Evolutionary conservation across 1,140 invertebrate genomes (phyloP).

Genomic region (Macrocentrus cingulum): DNA sequence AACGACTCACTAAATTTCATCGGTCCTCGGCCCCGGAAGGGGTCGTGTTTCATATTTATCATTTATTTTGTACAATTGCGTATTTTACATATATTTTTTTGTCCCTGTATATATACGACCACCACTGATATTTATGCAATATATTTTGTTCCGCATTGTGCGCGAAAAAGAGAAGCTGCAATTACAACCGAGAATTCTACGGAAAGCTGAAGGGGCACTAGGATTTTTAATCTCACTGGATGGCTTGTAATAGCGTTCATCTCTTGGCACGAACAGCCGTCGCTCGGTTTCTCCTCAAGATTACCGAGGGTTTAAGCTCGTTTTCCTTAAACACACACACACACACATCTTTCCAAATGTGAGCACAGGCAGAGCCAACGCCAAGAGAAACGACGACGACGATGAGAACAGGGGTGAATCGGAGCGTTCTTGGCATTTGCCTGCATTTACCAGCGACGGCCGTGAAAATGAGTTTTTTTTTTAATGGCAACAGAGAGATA

Average conservation of each 20-base stretch:
- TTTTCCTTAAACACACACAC: constrained; percentile 27
- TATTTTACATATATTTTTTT: constrained; percentile 24
- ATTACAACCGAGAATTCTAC: constrained; percentile 4
- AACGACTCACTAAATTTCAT: constrained; percentile 46
- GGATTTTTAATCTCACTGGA: constrained; percentile 35
- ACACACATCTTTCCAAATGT: constrained; percentile 5
- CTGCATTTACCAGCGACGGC: constrained; percentile 1
- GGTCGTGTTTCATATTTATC: constrained; percentile 26
- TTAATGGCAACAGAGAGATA: background rate
- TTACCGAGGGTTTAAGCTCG: constrained; percentile 14
- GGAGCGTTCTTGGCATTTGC: constrained; percentile 16
- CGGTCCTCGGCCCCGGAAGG: constrained; percentile 17
- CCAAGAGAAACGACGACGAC: background rate
- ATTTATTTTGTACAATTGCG: constrained; percentile 33
- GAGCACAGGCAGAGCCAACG: background rate
- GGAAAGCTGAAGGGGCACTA: constrained; percentile 29
- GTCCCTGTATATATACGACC: constrained; percentile 13
- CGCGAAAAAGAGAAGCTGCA: too few species aligned
- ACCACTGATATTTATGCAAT: constrained; percentile 20
- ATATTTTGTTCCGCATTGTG: constrained; percentile 18
- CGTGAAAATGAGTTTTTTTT: constrained; percentile 13
- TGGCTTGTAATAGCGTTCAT: constrained; percentile 26
- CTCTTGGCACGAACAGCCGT: constrained; percentile 17
- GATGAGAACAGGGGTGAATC: background rate
- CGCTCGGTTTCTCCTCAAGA: background rate